Evolutionary conservation across 2,797 vertebrate species (phyloP), one percentile per base, ranked within the genome.

Genomic region (Aphelocoma californica): DNA sequence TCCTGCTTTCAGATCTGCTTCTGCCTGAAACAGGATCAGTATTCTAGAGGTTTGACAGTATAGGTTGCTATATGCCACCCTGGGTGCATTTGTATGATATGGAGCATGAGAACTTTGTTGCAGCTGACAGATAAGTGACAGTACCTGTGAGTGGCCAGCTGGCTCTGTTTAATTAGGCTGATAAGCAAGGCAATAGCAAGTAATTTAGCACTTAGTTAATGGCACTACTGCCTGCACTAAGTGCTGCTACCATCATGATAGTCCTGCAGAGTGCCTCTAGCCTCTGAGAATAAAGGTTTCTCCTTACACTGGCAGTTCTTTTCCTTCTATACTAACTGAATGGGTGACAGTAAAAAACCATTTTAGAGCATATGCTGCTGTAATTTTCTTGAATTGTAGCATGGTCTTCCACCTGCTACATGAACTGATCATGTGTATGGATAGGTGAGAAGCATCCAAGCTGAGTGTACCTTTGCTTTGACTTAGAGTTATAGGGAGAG

Each of bases 51-150:
- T 57, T 64, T 77, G 7, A 13, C 85, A 24, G 14, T 25, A 2
- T 26, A 23, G 16, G 7, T 83, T 14, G 4, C 34, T 65, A 0
- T 56, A 28, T 4, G 1, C 36, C 42, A 53, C 36, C 5, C 21
- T 78, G 45, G 6, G 5, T 77, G 20, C 1, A 1, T 93, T 78
- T 67, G 14, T 71, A 2, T 57, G 36, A 66, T 36, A 15, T 0
- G 1, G 36, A 50, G 44, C 17, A 3, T 29, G 36, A 44, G 25
- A 79, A 60, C 54, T 74, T 48, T 2, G 11, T 56, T 29, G 11
- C 40, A 48, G 17, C 67, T 60, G 71, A 53, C 61, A 64, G 19
- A 4, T 58, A 32, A 86, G 20, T 6, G 21, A 47, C 1, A 4
- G 16, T 53, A 31, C 11, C 5, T 34, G 7, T 7, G 3, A n/a